phyloP scores from a whole-genome alignment of 1,140 invertebrate genomes.

The Agraylea sexmaculata region DNA sequence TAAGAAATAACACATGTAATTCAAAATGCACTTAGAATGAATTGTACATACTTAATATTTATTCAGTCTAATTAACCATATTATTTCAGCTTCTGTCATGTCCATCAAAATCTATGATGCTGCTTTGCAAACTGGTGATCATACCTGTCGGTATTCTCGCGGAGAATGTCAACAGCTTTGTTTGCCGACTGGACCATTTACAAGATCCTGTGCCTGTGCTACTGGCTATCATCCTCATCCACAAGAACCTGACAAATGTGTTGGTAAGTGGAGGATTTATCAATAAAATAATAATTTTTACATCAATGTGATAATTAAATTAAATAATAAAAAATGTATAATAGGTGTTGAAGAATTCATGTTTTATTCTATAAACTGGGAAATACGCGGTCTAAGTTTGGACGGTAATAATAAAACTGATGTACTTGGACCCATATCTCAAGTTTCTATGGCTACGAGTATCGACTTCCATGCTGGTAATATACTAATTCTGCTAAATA shows the following conservation, averaged over 20 bases:
- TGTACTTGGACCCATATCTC: slow-evolving; percentile 66
- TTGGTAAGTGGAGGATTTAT: slow-evolving; percentile 23
- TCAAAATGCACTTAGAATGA: slow-evolving; percentile 7
- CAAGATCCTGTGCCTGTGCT: slow-evolving; percentile 60
- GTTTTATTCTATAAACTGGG: slow-evolving; percentile 64
- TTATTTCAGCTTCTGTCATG: slow-evolving; percentile 41
- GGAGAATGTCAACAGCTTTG: slow-evolving; percentile 69
- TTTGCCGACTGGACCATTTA: slow-evolving; percentile 46
- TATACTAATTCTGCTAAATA: slow-evolving; percentile 1
- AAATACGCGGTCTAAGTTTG: slow-evolving; percentile 57
- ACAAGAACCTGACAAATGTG: slow-evolving; percentile 32
- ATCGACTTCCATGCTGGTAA: slow-evolving; percentile 65
- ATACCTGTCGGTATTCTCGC: slow-evolving; percentile 42
- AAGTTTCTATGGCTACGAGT: slow-evolving; percentile 58
- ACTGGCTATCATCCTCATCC: slow-evolving; percentile 53
- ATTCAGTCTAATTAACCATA: too few species aligned
- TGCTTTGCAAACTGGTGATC: slow-evolving; percentile 43
- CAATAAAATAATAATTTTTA: background rate
- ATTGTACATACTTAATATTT: too few species aligned
- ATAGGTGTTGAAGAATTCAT: slow-evolving; percentile 52
- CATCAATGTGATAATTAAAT: background rate
- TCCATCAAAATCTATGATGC: slow-evolving; percentile 62
- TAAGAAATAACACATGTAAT: slow-evolving; percentile 45
- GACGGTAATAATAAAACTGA: slow-evolving; percentile 31
- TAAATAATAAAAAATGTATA: background rate